Base-by-base conservation (phyloP, 2,797 vertebrate genomes). In the Anabas testudineus region DNA sequence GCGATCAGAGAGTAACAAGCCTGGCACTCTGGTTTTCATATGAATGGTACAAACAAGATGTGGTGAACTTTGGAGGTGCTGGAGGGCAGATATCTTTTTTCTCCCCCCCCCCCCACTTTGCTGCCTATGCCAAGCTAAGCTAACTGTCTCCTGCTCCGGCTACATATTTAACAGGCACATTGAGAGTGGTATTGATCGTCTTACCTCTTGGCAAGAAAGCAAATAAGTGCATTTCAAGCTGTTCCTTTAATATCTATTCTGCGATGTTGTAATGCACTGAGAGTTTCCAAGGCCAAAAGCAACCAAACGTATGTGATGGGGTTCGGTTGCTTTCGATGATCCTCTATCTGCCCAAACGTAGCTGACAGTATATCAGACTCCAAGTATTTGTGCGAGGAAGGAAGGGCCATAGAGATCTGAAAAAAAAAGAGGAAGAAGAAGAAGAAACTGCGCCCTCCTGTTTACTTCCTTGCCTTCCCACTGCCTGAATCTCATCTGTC, bases 401-500 rank as follows among this genome's bases (percentile, higher is more conserved):
- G 7, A 65, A 81, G n/a, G n/a, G n/a, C n/a, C n/a, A n/a, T n/a
- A n/a, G n/a, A n/a, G n/a, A n/a, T n/a, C n/a, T n/a, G n/a, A n/a
- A n/a, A n/a, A n/a, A n/a, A n/a, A n/a, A n/a, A n/a, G 71, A 67
- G n/a, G 19, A 62, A 77, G 72, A 7, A 65, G 81, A n/a, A n/a
- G n/a, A 42, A 42, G 41, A 47, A 47, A 56, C 71, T 21, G 46
- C 41, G 63, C 37, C 13, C 26, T 21, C 28, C 53, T 68, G 43
- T 74, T 73, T 45, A 54, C 65, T 74, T 70, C 55, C 46, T 61
- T 54, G 53, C 70, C 72, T 70, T 58, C 59, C 24, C 6, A 7
- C 53, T 62, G 54, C 65, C 71, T 39, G 61, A 71, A 69, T 85
- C 81, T 83, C 81, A 72, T 83, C 80, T 59, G 71, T 85, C 59